These are phyloP conservation scores for Anomalospiza imberbis DNA, from an alignment of 2,797 vertebrate species.

Conservation along the genomic window DNA sequence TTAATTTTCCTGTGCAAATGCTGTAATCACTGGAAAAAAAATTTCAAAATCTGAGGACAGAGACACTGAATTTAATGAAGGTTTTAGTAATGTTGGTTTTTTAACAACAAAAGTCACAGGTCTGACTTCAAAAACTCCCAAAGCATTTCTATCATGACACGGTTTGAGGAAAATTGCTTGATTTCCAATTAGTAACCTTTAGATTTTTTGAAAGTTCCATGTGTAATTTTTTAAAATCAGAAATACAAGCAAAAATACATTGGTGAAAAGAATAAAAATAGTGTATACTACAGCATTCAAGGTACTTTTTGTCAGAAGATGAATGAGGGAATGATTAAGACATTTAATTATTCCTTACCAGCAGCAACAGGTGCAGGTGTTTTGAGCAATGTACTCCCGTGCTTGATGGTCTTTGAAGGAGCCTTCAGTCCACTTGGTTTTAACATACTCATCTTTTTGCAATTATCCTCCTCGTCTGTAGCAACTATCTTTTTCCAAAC, in stretches of 20 bases:
- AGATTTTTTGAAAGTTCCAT: background rate
- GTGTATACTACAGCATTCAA: background rate
- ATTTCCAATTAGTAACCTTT: background rate
- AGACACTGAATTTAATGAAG: background rate
- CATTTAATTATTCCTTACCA: constrained; percentile 38
- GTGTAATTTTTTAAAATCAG: background rate
- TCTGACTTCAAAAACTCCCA: background rate
- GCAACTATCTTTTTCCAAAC: constrained; percentile 77
- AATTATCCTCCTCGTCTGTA: constrained; percentile 59
- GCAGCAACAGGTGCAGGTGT: constrained; percentile 74
- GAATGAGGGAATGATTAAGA: background rate
- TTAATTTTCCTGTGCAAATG: background rate
- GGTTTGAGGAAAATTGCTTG: background rate
- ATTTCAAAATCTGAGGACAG: background rate
- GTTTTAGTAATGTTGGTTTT: background rate
- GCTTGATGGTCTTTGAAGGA: constrained; percentile 88
- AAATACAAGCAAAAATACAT: background rate
- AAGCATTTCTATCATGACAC: background rate
- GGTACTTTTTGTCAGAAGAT: background rate
- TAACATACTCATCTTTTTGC: constrained; percentile 81
- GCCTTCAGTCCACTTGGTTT: constrained; percentile 93
- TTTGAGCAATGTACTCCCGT: constrained; percentile 76
- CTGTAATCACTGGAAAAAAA: background rate
- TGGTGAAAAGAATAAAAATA: background rate
- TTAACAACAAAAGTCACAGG: background rate